Conservation (phyloP, 92 coral and sea anemone species). For the Chrysogorgia sp. region DNA sequence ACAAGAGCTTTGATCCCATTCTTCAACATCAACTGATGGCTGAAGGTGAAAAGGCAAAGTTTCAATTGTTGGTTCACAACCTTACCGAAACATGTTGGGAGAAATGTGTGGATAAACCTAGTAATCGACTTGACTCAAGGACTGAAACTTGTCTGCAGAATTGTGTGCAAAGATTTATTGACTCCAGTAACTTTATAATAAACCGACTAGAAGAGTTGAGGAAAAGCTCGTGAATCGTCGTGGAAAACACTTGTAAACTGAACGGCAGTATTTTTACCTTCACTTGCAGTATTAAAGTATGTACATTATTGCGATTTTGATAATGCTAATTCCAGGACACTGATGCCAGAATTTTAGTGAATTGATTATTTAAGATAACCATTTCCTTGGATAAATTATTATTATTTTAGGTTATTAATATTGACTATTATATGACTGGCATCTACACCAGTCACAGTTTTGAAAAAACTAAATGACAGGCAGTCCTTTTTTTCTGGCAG, state of each 20-base stretch:
- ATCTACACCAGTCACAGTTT: too few relatives aligned
- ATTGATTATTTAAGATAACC: too few relatives aligned
- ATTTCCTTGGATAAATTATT: too few relatives aligned
- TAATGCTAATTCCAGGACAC: too few relatives aligned
- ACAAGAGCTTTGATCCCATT: conserved; percentile 66
- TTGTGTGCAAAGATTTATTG: conserved; percentile 91
- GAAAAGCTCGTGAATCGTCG: conserved; percentile 5
- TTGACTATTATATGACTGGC: too few relatives aligned
- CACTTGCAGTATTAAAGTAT: too few relatives aligned
- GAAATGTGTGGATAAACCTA: conserved; percentile 85
- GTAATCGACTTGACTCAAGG: conserved; percentile 76
- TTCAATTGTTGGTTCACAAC: conserved; percentile 78
- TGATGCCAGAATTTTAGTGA: too few relatives aligned
- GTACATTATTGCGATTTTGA: too few relatives aligned
- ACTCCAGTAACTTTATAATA: conserved; percentile 78
- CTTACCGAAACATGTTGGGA: conserved; percentile 94
- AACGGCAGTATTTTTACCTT: too few relatives aligned
- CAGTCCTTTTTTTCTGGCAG: too few relatives aligned
- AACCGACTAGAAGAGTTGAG: conserved; percentile 63
- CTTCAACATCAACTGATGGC: conserved; percentile 73
- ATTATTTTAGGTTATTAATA: too few relatives aligned
- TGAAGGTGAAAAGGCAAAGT: conserved; percentile 83
- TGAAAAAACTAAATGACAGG: too few relatives aligned
- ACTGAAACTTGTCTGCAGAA: conserved; percentile 83
- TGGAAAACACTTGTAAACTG: background rate